Conservation (phyloP, 2,113 vertebrate genomes). For the Oenanthe melanoleuca region DNA sequence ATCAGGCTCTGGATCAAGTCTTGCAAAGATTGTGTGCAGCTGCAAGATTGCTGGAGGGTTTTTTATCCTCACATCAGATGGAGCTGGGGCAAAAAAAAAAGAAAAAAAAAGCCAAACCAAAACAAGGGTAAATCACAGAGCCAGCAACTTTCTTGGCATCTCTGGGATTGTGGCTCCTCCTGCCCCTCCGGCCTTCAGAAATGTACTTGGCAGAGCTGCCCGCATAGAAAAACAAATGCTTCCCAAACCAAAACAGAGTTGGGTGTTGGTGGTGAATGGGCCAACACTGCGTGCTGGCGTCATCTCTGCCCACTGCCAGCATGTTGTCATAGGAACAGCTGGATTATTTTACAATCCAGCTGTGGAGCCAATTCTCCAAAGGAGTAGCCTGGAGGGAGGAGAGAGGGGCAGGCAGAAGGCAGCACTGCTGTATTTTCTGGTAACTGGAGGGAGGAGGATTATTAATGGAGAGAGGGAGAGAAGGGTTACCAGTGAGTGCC, state of each 20-base stretch:
- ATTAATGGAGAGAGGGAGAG: background rate
- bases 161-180: conserved; percentile 42
- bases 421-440: conserved; percentile 33
- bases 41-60: conserved; percentile 23
- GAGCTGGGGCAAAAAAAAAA: background rate
- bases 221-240: conserved; percentile 57
- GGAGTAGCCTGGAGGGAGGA: conserved; percentile 52
- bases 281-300: conserved; percentile 55
- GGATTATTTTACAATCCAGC: conserved; percentile 70
- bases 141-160: conserved; percentile 56
- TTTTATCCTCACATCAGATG: conserved; percentile 39
- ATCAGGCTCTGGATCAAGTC: conserved; percentile 1
- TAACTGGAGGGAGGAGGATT: conserved; percentile 14
- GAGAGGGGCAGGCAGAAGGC: background rate
- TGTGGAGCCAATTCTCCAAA: conserved; percentile 67
- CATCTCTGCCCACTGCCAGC: conserved; percentile 68
- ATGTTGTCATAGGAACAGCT: conserved; percentile 70
- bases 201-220: conserved; percentile 36
- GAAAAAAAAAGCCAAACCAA: background rate
- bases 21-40: conserved; percentile 37
- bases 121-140: conserved; percentile 28
- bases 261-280: conserved; percentile 68
- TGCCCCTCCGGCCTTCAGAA: conserved; percentile 47
- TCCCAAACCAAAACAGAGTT: conserved; percentile 68
- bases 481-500: conserved; percentile 5